phyloP scores from a whole-genome alignment of 2,888 invertebrate species.

The Euspilapteryx auroguttella region DNA sequence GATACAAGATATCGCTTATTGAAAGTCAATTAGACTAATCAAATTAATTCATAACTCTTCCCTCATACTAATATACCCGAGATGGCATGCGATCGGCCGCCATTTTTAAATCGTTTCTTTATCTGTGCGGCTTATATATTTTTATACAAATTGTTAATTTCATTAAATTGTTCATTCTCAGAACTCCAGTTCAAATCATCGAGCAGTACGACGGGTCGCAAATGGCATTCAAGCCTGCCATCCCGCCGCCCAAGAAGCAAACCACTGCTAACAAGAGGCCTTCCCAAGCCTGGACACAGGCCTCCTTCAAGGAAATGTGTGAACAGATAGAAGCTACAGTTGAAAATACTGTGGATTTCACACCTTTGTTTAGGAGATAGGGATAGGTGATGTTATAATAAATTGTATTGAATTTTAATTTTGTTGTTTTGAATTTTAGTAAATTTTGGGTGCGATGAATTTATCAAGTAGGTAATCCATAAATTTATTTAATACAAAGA shows the following conservation, averaged over 20 bases:
- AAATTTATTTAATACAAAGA: too few relatives aligned
- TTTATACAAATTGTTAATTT: too few relatives aligned
- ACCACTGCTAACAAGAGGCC: conserved; percentile 22
- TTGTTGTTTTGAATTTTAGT: too few relatives aligned
- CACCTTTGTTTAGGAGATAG: conserved; percentile 6
- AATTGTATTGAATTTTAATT: too few relatives aligned
- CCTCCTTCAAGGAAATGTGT: conserved; percentile 40
- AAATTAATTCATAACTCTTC: too few relatives aligned
- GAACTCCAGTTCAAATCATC: conserved; percentile 66
- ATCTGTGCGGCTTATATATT: conserved; percentile 10
- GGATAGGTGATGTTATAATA: background rate
- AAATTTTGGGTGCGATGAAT: too few relatives aligned
- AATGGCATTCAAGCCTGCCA: conserved; percentile 74
- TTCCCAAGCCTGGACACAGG: conserved; percentile 38
- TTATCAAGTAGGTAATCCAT: too few relatives aligned
- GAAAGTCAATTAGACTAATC: too few relatives aligned
- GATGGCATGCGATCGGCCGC: background rate
- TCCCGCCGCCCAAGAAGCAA: conserved; percentile 63
- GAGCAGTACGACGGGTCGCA: conserved; percentile 67
- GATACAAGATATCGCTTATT: too few relatives aligned
- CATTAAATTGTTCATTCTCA: too few relatives aligned
- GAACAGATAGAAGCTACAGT: conserved; percentile 23
- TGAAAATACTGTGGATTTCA: conserved; percentile 17
- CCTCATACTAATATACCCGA: too few relatives aligned
- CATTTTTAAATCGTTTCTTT: background rate